Conservation (phyloP, 2,797 vertebrate species). For the Crocodylus rhombifer region DNA sequence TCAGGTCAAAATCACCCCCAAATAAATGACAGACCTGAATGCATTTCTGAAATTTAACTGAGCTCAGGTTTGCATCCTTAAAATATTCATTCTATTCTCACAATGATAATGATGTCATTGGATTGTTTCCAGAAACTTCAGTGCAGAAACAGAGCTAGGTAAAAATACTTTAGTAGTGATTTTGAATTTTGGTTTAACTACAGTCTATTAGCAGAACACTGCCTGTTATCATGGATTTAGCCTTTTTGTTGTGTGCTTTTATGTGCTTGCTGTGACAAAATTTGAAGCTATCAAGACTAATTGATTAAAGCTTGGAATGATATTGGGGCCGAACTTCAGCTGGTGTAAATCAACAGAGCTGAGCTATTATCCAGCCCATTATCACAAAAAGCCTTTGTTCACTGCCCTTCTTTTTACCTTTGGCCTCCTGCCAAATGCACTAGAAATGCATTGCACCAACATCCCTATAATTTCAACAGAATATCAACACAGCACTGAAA, state of each 20-base stretch:
- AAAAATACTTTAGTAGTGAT: not conserved
- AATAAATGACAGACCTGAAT: not conserved
- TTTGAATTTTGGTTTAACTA: not conserved
- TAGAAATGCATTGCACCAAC: not conserved
- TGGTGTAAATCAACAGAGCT: not conserved
- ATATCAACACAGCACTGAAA: not conserved
- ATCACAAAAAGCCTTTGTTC: conserved; percentile 35
- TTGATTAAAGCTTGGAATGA: conserved; percentile 1
- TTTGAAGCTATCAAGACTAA: conserved; percentile 8
- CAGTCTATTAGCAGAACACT: not conserved
- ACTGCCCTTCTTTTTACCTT: not conserved
- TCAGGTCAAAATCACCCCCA: not conserved
- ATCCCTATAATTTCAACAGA: not conserved
- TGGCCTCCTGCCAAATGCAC: not conserved
- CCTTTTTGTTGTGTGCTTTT: not conserved
- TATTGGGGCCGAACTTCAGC: conserved; percentile 12
- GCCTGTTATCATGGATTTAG: not conserved
- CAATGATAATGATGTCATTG: not conserved
- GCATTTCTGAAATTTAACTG: conserved; percentile 3
- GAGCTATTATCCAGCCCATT: not conserved
- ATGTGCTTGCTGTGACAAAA: not conserved
- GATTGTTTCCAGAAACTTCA: not conserved
- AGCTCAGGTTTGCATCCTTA: not conserved
- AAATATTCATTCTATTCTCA: conserved; percentile 19
- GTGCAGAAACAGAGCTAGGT: not conserved